These are phyloP conservation scores for Okamejei kenojei DNA, from an alignment of 2,797 vertebrate genomes.

Conservation along the genomic window DNA sequence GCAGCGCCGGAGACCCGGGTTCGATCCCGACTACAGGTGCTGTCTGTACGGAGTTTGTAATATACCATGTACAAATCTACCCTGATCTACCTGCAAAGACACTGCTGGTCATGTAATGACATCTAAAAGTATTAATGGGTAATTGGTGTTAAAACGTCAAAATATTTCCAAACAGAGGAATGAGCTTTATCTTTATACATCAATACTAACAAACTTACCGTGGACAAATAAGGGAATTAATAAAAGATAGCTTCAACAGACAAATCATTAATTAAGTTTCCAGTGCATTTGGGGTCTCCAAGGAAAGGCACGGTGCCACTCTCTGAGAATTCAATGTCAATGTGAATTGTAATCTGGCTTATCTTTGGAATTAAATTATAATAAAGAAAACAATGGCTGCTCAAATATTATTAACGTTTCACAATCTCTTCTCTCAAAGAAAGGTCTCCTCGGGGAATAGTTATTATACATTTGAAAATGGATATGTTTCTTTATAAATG, in stretches of 20 bases:
- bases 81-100: neutral
- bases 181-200: neutral
- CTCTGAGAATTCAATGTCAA: neutral
- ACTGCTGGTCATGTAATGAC: neutral
- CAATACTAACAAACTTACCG: neutral
- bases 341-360: neutral
- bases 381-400: neutral
- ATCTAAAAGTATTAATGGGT: neutral
- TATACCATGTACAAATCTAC: neutral
- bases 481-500: slow-evolving; percentile 15
- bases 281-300: neutral
- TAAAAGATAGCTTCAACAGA: neutral
- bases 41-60: too few relatives aligned
- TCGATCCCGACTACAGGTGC: too few relatives aligned
- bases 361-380: slow-evolving; percentile 31
- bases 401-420: neutral
- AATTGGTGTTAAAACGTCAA: neutral
- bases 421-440: neutral
- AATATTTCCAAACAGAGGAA: neutral
- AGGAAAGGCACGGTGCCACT: neutral
- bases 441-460: neutral
- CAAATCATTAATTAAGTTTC: slow-evolving; percentile 10
- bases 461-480: neutral
- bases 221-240: neutral
- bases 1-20: too few relatives aligned